phyloP scores from a whole-genome alignment of 2,113 vertebrate species.

The Phyllopteryx taeniolatus region DNA sequence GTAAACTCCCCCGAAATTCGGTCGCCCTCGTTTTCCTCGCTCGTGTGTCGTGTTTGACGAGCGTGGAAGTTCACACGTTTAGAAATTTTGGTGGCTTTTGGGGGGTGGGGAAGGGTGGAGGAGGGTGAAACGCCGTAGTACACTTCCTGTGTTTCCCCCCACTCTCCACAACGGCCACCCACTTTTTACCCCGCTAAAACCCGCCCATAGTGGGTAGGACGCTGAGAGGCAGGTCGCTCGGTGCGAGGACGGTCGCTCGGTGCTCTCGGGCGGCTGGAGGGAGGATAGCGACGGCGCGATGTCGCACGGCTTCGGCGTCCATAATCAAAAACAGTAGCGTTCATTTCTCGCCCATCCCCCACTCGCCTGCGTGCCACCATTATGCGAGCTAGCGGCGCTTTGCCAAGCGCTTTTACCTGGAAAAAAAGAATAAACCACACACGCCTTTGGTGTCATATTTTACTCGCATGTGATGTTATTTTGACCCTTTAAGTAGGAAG shows the following conservation, averaged over 20 bases:
- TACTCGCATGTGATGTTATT: neutral
- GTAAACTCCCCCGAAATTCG: conserved; percentile 62
- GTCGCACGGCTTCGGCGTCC: conserved; percentile 13
- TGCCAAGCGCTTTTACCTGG: neutral
- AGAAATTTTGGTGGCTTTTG: conserved; percentile 71
- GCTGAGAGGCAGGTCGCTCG: conserved; percentile 80
- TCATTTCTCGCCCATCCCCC: conserved; percentile 65
- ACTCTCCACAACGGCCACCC: conserved; percentile 90
- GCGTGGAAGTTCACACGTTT: conserved; percentile 76
- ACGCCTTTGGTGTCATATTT: neutral
- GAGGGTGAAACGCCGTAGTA: conserved; percentile 77
- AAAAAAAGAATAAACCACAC: neutral
- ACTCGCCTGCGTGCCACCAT: conserved; percentile 34
- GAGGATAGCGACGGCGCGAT: conserved; percentile 13
- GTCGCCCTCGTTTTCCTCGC: conserved; percentile 48
- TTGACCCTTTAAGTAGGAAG: neutral
- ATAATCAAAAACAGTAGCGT: conserved; percentile 49
- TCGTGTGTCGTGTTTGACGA: conserved; percentile 51
- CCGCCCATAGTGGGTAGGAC: conserved; percentile 98
- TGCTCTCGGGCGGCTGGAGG: conserved; percentile 20
- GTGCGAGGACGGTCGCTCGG: conserved; percentile 55
- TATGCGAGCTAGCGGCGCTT: conserved; percentile 32
- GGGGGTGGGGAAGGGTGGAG: conserved; percentile 2
- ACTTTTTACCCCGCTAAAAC: conserved; percentile 84
- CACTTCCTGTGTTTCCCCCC: conserved; percentile 92